A percentile compares a stretch with the other conserved stretches of the same genome.
phyloP scores from a whole-genome alignment of 2,113 vertebrate species.

The Sus scrofa region T2T-Sscrofa CM000821.6:22630001-22630500 shows the following conservation, averaged over 20 bases:
- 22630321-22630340: neutral
- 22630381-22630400: neutral
- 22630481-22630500: neutral
- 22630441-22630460: neutral
- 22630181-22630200: neutral
- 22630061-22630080: neutral
- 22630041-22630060: neutral
- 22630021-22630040: neutral
- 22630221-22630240: neutral
- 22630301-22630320: neutral
- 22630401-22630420: neutral
- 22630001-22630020: neutral
- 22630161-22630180: neutral
- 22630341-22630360: conserved; percentile 17
- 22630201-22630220: neutral
- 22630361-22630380: neutral
- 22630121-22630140: neutral
- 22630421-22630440: neutral
- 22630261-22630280: neutral
- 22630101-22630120: neutral
- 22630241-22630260: neutral
- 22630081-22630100: neutral
- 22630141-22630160: too few species aligned
- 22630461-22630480: neutral
- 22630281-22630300: neutral